phyloP scores from a whole-genome alignment of 2,113 vertebrate genomes.

The Melozone crissalis region DNA sequence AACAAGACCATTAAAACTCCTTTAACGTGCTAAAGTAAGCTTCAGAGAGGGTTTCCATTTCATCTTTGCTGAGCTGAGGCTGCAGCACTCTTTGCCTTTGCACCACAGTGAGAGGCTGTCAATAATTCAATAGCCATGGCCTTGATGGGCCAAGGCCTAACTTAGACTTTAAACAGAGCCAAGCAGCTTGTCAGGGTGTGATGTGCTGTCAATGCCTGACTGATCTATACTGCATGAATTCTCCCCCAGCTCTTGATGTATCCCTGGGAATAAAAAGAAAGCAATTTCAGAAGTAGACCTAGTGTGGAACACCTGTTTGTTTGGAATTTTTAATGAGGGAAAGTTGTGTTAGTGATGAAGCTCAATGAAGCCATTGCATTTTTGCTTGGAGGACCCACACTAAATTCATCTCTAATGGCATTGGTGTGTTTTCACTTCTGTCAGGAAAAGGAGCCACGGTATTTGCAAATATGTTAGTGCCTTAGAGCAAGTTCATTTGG shows the following conservation, averaged over 20 bases:
- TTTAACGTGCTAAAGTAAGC: conserved; percentile 80
- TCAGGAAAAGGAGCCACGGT: background rate
- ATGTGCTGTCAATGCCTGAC: conserved; percentile 78
- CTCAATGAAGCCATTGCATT: background rate
- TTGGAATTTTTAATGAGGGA: conserved; percentile 66
- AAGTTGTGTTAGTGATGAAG: background rate
- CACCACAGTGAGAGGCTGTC: conserved; percentile 76
- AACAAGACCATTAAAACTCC: conserved; percentile 84
- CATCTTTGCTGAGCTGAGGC: conserved; percentile 81
- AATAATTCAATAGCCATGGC: conserved; percentile 86
- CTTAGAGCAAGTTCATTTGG: background rate
- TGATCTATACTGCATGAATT: conserved; percentile 85
- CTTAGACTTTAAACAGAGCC: conserved; percentile 81
- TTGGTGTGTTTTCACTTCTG: background rate
- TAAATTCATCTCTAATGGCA: background rate
- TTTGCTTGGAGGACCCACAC: background rate
- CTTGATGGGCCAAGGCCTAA: conserved; percentile 80
- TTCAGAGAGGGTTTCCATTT: conserved; percentile 84
- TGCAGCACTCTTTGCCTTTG: conserved; percentile 68
- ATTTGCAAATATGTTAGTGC: background rate
- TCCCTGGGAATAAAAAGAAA: conserved; percentile 78
- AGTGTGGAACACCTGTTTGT: conserved; percentile 75
- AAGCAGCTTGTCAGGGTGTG: conserved; percentile 81
- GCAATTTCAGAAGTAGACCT: conserved; percentile 74
- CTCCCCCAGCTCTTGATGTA: conserved; percentile 70